Evolutionary conservation across 2,113 vertebrate genomes (phyloP).

Genomic region (Catharus fuscescens): DNA sequence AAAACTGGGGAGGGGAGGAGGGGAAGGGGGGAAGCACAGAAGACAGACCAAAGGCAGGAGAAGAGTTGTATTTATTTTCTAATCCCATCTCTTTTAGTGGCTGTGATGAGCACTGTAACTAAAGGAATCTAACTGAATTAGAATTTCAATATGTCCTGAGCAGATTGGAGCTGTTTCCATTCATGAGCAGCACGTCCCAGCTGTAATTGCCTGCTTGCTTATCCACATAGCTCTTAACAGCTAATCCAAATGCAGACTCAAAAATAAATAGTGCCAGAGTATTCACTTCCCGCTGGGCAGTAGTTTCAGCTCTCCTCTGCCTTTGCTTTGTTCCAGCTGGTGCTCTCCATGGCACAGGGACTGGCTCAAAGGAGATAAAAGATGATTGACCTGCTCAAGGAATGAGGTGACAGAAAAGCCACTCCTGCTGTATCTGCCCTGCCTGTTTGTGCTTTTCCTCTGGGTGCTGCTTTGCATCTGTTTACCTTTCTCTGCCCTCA

Average conservation of each 20-base stretch:
- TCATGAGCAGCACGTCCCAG: constrained; percentile 45
- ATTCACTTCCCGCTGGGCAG: constrained; percentile 16
- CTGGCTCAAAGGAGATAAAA: constrained; percentile 40
- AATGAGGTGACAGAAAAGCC: not conserved
- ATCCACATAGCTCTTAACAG: constrained; percentile 51
- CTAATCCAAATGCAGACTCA: constrained; percentile 53
- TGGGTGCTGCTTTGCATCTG: not conserved
- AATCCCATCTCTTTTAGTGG: constrained; percentile 18
- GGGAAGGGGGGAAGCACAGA: not conserved
- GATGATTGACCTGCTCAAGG: constrained; percentile 18
- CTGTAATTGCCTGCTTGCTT: constrained; percentile 62
- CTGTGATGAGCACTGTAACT: constrained; percentile 37
- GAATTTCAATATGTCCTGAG: constrained; percentile 52
- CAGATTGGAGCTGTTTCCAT: constrained; percentile 48
- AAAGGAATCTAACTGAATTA: constrained; percentile 59
- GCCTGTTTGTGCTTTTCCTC: not conserved
- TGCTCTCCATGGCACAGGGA: not conserved
- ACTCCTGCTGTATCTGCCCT: not conserved
- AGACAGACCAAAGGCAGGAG: constrained; percentile 5
- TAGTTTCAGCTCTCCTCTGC: constrained; percentile 23
- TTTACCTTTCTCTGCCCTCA: not conserved
- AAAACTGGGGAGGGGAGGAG: not conserved
- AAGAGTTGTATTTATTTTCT: constrained; percentile 46
- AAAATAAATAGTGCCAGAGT: constrained; percentile 44
- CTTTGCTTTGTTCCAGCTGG: constrained; percentile 35